Percentiles rank a stretch among this genome's conserved stretches.
Evolutionary conservation across 2,888 invertebrate species (phyloP).

Genomic region (Drosophila quinaria): DNA sequence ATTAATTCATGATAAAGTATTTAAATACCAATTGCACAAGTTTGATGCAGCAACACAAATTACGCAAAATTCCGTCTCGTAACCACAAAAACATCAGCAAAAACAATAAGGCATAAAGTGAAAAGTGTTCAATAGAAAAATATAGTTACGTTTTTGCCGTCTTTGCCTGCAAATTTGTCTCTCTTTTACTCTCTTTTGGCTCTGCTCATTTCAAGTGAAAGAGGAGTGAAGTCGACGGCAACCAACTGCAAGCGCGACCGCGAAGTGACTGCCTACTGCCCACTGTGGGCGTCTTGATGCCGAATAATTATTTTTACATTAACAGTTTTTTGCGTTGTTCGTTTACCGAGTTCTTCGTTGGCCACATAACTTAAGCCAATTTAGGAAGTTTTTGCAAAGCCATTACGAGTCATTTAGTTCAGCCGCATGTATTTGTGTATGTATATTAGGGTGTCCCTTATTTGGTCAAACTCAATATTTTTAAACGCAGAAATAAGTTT

Average conservation of each 20-base stretch:
- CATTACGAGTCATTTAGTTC: constrained; percentile 31
- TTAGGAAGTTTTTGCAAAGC: constrained; percentile 52
- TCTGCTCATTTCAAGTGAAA: constrained; percentile 4
- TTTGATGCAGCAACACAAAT: constrained; percentile 19
- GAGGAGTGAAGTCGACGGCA: neutral
- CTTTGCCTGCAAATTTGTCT: constrained; percentile 21
- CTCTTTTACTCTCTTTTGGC: constrained; percentile 11
- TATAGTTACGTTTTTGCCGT: constrained; percentile 9
- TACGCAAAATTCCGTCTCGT: constrained; percentile 21
- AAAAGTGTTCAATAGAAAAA: constrained; percentile 52
- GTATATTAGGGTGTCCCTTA: neutral
- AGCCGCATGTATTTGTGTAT: neutral
- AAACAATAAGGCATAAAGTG: constrained; percentile 51
- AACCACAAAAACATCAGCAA: constrained; percentile 14
- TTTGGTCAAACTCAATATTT: too few relatives aligned
- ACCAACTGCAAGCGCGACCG: neutral
- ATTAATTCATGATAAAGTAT: too few relatives aligned
- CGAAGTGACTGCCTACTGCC: neutral
- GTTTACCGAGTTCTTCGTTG: constrained; percentile 22
- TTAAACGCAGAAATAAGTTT: too few relatives aligned
- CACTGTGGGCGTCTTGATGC: constrained; percentile 51
- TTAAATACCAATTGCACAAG: too few relatives aligned
- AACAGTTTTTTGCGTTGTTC: constrained; percentile 52
- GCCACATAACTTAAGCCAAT: constrained; percentile 65
- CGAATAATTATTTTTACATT: constrained; percentile 75